Evolutionary conservation across 1,140 invertebrate genomes (phyloP).

Genomic region (Mactra quadrangularis): DNA sequence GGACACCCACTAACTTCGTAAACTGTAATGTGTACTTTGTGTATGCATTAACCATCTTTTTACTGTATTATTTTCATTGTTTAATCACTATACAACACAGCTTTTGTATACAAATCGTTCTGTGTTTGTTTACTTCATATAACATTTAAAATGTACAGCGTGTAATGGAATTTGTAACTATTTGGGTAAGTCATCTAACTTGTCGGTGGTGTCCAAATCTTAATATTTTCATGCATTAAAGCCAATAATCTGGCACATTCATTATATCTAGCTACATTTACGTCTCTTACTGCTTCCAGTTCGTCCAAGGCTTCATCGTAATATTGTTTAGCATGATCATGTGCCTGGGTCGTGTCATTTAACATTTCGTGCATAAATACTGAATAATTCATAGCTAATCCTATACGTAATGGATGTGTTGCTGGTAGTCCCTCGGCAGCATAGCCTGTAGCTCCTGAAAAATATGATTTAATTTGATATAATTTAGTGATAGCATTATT

Average conservation of each 20-base stretch:
- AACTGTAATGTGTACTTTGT: too few relatives aligned
- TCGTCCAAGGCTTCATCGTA: conserved; percentile 57
- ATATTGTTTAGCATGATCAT: conserved; percentile 14
- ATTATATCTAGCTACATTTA: not conserved
- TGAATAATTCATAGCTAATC: conserved; percentile 40
- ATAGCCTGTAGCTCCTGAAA: conserved; percentile 39
- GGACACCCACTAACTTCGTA: too few relatives aligned
- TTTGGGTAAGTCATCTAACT: too few relatives aligned
- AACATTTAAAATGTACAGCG: too few relatives aligned
- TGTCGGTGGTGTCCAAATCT: not conserved
- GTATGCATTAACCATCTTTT: too few relatives aligned
- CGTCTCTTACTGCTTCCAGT: conserved; percentile 15
- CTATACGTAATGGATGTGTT: conserved; percentile 31
- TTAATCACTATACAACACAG: too few relatives aligned
- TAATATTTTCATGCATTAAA: conserved; percentile 37
- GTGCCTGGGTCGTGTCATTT: not conserved
- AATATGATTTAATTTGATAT: too few relatives aligned
- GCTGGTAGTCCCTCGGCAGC: conserved; percentile 7
- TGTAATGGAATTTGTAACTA: too few relatives aligned
- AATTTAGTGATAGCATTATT: too few relatives aligned
- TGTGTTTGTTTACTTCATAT: too few relatives aligned
- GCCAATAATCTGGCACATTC: conserved; percentile 13
- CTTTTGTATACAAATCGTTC: too few relatives aligned
- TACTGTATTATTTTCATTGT: too few relatives aligned
- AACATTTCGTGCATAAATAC: conserved; percentile 52